Evolutionary conservation across 2,888 invertebrate genomes (phyloP), one percentile per base, ranked within the genome.

Genomic region (Apotomis capreana): DNA sequence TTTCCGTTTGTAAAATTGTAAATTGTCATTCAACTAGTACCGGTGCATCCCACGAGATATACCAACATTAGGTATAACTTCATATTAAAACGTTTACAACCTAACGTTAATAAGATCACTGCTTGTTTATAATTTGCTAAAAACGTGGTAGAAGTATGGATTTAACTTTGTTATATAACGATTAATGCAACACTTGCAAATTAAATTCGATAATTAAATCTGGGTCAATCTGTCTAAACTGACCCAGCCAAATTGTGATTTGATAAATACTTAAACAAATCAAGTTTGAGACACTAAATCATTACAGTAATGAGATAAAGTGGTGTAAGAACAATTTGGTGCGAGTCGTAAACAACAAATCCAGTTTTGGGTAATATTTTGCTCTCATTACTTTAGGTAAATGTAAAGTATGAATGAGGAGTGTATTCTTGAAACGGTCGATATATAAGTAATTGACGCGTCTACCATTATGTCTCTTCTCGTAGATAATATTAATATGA

Each of bases 291-390:
- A 36, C 37, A 37, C 40, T 59, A 40, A 37, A 63, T 63, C 40
- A 67, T 26, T 49, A 37, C 10, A n/a, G 12, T 26, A 49, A 37
- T 13, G 51, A 40, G 9, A 68, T 59, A 59, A 68, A 5, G 13
- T 68, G 67, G 37, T 15, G 68, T n/a, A 59, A 68, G 51, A 63
- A 4, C 37, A 9, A 51, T 44, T n/a, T n/a, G 36, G 49, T 26
- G 26, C 13, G 51, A 40, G 46, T 62, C 57, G 57, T 58, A 37
- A 59, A 59, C 13, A 40, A 36, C 59, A 36, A 9, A 40, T 52
- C 64, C 46, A 59, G 64, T 70, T 63, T 64, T 12, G 6, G 36
- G 13, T 51, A 40, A 58, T 52, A 59, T 37, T 52, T 51, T 59
- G 51, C 52, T 61, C 52, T 63, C 52, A 52, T 61, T 62, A 55